Conservation (phyloP, 2,888 invertebrate genomes). For the Phyllotreta cruciferae region DNA sequence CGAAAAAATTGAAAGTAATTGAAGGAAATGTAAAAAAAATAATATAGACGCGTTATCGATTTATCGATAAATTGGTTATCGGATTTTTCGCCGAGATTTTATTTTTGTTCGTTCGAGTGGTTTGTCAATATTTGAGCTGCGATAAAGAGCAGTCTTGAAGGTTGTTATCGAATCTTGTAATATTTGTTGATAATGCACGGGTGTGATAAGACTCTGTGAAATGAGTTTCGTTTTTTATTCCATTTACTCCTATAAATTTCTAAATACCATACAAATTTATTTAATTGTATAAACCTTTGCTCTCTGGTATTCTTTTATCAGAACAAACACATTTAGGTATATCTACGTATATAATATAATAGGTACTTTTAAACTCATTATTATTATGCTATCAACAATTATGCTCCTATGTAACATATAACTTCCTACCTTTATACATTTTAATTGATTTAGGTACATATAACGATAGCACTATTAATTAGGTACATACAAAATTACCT, state of each 20-base stretch:
- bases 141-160: conserved; percentile 27
- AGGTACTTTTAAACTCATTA: too few relatives aligned
- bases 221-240: too few relatives aligned
- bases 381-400: too few relatives aligned
- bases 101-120: conserved; percentile 30
- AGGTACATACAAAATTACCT: too few relatives aligned
- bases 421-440: too few relatives aligned
- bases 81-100: conserved; percentile 38
- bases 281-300: not conserved
- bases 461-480: too few relatives aligned
- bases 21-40: too few relatives aligned
- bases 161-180: conserved; percentile 25
- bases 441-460: too few relatives aligned
- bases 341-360: too few relatives aligned
- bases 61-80: conserved; percentile 28
- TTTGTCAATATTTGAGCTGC: conserved; percentile 28
- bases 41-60: not conserved
- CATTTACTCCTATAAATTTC: not conserved
- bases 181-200: conserved; percentile 20
- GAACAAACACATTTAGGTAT: too few relatives aligned
- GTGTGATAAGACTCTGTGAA: not conserved
- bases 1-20: conserved; percentile 14
- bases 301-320: too few relatives aligned
- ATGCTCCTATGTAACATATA: too few relatives aligned
- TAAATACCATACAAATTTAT: not conserved